phyloP scores from a whole-genome alignment of 2,888 invertebrate species.

The Tenodera sinensis region DNA sequence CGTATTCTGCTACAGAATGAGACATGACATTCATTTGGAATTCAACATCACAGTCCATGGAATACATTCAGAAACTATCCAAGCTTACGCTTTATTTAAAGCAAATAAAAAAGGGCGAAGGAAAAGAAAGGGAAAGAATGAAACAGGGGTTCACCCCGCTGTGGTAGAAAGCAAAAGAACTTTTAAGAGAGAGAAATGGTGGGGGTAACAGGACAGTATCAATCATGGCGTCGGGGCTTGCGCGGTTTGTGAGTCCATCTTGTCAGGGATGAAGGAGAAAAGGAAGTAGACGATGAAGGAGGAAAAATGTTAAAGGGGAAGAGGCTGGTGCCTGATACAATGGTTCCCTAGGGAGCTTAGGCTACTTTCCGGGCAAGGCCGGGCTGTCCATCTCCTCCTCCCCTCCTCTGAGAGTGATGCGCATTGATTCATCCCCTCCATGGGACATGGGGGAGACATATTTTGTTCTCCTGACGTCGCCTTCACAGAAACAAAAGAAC shows the following conservation, averaged over 20 bases:
- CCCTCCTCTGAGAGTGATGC: background rate
- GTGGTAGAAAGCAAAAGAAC: background rate
- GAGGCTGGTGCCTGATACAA: slow-evolving; percentile 2
- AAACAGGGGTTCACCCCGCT: background rate
- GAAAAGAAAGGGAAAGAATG: background rate
- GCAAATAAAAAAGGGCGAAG: background rate
- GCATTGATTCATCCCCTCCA: slow-evolving; percentile 10
- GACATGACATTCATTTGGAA: background rate
- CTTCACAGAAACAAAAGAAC: background rate
- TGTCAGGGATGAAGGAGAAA: background rate
- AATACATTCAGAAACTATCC: background rate
- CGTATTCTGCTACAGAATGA: background rate
- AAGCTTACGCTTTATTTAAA: slow-evolving; percentile 3
- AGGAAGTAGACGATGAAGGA: background rate
- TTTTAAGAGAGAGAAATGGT: background rate
- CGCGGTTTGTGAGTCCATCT: slow-evolving; percentile 7
- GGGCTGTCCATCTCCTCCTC: background rate
- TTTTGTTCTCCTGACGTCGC: background rate
- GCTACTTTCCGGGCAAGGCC: background rate
- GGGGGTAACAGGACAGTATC: slow-evolving; percentile 14
- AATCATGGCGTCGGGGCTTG: slow-evolving; percentile 21
- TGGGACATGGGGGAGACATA: background rate
- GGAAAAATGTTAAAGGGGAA: background rate
- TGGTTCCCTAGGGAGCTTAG: slow-evolving; percentile 16
- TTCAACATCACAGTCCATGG: background rate